Evolutionary conservation across 2,797 vertebrate genomes (phyloP).

Genomic region (Arrhamphus sclerolepis): DNA sequence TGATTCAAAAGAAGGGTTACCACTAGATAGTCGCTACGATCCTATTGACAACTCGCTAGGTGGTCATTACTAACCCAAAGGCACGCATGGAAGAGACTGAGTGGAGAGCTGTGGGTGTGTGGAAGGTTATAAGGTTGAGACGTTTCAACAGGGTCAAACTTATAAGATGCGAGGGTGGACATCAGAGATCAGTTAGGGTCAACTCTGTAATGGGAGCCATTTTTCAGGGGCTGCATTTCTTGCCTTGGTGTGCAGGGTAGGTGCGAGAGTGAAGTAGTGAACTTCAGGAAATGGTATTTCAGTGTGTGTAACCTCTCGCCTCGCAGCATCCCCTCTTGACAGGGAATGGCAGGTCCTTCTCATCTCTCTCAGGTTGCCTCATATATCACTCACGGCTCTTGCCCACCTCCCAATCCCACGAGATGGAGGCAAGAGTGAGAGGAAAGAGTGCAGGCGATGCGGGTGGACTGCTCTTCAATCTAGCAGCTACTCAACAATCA

Average conservation of each 20-base stretch:
- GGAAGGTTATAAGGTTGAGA: constrained; percentile 41
- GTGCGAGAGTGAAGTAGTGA: constrained; percentile 52
- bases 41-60: constrained; percentile 52
- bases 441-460: constrained; percentile 40
- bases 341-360: constrained; percentile 73
- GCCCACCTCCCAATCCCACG: constrained; percentile 52
- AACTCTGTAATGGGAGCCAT: constrained; percentile 72
- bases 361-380: constrained; percentile 67
- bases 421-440: constrained; percentile 44
- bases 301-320: constrained; percentile 73
- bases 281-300: constrained; percentile 70
- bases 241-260: constrained; percentile 19
- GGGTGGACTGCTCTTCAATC: constrained; percentile 63
- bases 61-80: constrained; percentile 60
- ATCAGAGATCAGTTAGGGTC: constrained; percentile 62
- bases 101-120: not conserved
- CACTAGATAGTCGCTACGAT: constrained; percentile 28
- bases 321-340: constrained; percentile 56
- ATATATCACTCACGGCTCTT: constrained; percentile 67
- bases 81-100: constrained; percentile 20
- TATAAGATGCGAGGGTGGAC: constrained; percentile 64
- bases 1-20: constrained; percentile 41
- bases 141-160: constrained; percentile 35
- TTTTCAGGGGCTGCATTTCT: constrained; percentile 72
- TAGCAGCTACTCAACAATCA: constrained; percentile 68